phyloP scores from a whole-genome alignment of 1,140 invertebrate genomes.

The Melanaphis sacchari region DNA sequence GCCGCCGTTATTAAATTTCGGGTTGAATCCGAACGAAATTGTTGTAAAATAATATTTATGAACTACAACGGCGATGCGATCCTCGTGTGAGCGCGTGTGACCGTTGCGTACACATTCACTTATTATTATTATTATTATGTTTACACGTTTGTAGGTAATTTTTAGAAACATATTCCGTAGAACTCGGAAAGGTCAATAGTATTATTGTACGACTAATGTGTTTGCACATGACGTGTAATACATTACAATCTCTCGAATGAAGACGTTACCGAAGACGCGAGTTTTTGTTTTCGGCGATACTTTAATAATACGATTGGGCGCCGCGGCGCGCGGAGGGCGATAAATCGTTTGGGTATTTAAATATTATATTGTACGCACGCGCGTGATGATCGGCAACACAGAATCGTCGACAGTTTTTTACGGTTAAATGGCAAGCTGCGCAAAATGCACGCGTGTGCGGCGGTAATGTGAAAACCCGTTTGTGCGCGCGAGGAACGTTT shows the following conservation, averaged over 20 bases:
- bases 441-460: not conserved
- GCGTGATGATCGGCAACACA: not conserved
- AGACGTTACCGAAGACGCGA: not conserved
- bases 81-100: not conserved
- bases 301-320: not conserved
- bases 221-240: not conserved
- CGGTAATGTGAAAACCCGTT: not conserved
- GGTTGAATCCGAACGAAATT: not conserved
- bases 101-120: not conserved
- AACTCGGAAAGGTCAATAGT: not conserved
- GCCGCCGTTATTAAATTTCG: not conserved
- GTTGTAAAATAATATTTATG: not conserved
- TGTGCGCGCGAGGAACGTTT: not conserved
- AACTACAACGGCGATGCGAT: not conserved
- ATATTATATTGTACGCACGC: not conserved
- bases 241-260: not conserved
- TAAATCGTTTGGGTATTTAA: not conserved
- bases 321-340: not conserved
- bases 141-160: not conserved
- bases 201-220: not conserved
- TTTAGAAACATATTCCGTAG: not conserved
- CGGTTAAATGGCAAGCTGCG: not conserved
- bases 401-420: not conserved
- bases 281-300: conserved; percentile 13
- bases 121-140: not conserved